Conservation (phyloP, 1,140 invertebrate species). For the Zeugodacus cucurbitae region DNA sequence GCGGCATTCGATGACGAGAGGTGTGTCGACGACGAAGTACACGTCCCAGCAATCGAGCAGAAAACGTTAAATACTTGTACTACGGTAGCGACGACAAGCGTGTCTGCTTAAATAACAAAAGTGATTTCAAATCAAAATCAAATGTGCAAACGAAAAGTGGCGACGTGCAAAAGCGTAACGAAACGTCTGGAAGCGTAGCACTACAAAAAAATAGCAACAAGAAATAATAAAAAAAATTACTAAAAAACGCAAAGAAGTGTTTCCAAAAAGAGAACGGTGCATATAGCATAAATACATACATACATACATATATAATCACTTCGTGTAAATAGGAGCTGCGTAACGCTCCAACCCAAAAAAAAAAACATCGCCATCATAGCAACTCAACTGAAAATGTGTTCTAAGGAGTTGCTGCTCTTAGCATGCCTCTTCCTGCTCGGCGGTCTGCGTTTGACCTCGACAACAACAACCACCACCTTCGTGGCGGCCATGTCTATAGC, state of each 20-base stretch:
- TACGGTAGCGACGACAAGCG: neutral
- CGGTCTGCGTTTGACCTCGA: slow-evolving; percentile 55
- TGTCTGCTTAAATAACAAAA: neutral
- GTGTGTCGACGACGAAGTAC: neutral
- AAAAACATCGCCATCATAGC: neutral
- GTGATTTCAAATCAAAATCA: neutral
- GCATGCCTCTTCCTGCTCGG: slow-evolving; percentile 53
- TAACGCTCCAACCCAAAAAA: neutral
- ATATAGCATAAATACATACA: neutral
- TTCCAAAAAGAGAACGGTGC: neutral
- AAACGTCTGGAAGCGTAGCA: neutral
- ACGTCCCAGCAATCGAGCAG: neutral
- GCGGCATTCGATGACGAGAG: neutral
- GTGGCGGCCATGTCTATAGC: slow-evolving; percentile 62
- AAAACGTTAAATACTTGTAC: neutral
- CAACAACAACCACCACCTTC: slow-evolving; percentile 58
- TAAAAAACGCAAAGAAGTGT: neutral
- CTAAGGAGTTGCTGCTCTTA: slow-evolving; percentile 45
- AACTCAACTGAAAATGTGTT: slow-evolving; percentile 40
- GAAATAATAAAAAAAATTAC: neutral
- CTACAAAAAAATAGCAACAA: neutral
- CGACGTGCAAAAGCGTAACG: neutral
- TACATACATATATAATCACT: neutral
- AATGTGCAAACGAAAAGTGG: slow-evolving; percentile 6
- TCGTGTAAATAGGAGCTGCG: too few relatives aligned